Conservation (phyloP, 2,888 invertebrate species). For the Malachius bipustulatus region DNA sequence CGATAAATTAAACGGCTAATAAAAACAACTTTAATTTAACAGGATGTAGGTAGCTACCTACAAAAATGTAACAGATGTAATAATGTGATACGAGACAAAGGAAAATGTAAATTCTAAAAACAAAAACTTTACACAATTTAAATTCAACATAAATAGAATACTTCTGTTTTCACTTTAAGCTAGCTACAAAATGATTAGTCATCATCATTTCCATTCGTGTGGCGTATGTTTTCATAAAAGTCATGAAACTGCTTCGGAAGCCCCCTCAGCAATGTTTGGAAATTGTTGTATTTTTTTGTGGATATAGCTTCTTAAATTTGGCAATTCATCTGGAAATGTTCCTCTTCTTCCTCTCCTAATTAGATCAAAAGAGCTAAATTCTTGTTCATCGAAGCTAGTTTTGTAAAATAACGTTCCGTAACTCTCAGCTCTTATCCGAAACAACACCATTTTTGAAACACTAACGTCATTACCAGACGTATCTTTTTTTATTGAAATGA, state of each 20-base stretch:
- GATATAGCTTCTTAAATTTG: slow-evolving; percentile 3
- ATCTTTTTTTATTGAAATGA: slow-evolving; percentile 1
- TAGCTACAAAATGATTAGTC: no score
- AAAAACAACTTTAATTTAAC: no score
- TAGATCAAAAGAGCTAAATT: slow-evolving; percentile 1
- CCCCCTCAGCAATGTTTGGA: slow-evolving; percentile 1
- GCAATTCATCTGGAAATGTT: slow-evolving; percentile 2
- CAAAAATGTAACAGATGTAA: no score
- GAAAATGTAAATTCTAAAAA: no score
- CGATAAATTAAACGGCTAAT: no score
- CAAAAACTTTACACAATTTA: no score
- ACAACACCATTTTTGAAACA: slow-evolving; percentile 1
- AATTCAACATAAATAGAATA: no score
- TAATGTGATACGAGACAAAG: no score
- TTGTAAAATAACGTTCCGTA: slow-evolving; percentile 3
- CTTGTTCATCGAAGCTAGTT: slow-evolving; percentile 1
- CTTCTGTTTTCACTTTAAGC: no score
- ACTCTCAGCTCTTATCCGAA: slow-evolving; percentile 1
- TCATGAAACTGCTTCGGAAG: background rate
- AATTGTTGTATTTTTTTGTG: slow-evolving; percentile 1
- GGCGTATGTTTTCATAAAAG: slow-evolving; percentile 1
- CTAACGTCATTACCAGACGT: slow-evolving; percentile 3
- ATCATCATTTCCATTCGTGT: no score
- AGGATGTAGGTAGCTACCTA: no score
- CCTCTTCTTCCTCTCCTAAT: slow-evolving; percentile 1